Conservation (phyloP, 2,113 vertebrate species). For the Mohoua ochrocephala region DNA sequence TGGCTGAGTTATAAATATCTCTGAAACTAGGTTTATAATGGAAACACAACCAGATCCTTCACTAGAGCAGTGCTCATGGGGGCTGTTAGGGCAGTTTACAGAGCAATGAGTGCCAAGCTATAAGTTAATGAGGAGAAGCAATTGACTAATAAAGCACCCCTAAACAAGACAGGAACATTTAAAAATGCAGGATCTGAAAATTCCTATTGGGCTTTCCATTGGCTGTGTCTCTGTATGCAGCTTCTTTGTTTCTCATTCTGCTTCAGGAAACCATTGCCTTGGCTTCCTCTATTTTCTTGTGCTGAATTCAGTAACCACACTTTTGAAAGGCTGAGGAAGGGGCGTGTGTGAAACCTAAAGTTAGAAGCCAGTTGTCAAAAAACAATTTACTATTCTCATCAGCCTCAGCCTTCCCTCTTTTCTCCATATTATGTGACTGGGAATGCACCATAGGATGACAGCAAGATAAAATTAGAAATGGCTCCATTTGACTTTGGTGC, state of each 20-base stretch:
- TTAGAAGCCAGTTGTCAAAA: slow-evolving; percentile 38
- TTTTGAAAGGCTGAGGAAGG: not conserved
- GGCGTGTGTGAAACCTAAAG: not conserved
- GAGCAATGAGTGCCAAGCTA: not conserved
- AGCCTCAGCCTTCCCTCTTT: slow-evolving; percentile 11
- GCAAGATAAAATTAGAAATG: slow-evolving; percentile 39
- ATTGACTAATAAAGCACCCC: slow-evolving; percentile 39
- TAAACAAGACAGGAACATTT: slow-evolving; percentile 30
- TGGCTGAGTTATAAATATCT: slow-evolving; percentile 60
- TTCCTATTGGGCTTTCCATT: not conserved
- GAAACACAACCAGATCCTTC: slow-evolving; percentile 45
- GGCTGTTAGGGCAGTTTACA: slow-evolving; percentile 54
- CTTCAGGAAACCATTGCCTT: slow-evolving; percentile 27
- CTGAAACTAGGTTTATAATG: slow-evolving; percentile 35
- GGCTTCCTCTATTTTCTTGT: not conserved
- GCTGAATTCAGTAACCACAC: not conserved
- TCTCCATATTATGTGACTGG: not conserved
- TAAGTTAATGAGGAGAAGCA: slow-evolving; percentile 36
- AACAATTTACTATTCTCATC: slow-evolving; percentile 38
- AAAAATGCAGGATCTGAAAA: slow-evolving; percentile 16
- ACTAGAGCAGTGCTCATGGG: slow-evolving; percentile 12
- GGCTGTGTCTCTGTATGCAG: not conserved
- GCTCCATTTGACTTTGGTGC: slow-evolving; percentile 7
- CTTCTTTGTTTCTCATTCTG: not conserved
- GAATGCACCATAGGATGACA: slow-evolving; percentile 10